phyloP scores from a whole-genome alignment of 1,140 invertebrate species.

The Yoshiicerus persimilis region DNA sequence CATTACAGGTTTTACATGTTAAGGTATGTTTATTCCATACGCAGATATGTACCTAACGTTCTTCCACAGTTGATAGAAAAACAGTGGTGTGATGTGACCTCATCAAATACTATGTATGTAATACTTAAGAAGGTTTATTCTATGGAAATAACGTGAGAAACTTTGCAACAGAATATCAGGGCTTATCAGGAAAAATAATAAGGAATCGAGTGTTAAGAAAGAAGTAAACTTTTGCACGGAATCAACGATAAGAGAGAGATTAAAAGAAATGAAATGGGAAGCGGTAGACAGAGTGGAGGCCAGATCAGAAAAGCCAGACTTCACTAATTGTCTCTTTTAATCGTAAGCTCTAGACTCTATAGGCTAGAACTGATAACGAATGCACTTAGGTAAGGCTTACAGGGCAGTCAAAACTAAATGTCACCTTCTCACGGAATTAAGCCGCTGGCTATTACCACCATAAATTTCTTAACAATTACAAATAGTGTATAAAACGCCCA shows the following conservation, averaged over 20 bases:
- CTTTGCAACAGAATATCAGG: not conserved
- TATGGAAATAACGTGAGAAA: not conserved
- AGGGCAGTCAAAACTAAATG: too few species aligned
- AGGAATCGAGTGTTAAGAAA: not conserved
- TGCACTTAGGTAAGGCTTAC: too few species aligned
- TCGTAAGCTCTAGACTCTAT: not conserved
- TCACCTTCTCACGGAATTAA: too few species aligned
- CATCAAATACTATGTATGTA: not conserved
- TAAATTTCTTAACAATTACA: too few species aligned
- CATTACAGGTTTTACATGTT: not conserved
- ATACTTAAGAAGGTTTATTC: not conserved
- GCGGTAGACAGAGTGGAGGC: not conserved
- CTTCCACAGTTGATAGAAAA: too few species aligned
- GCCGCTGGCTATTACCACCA: too few species aligned
- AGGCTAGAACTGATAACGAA: too few species aligned
- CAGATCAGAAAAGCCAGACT: not conserved
- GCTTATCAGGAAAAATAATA: not conserved
- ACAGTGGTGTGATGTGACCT: not conserved
- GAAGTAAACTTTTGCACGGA: not conserved
- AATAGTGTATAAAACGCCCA: too few species aligned
- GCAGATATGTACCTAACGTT: too few species aligned
- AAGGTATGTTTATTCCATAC: not conserved
- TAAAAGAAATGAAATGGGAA: not conserved
- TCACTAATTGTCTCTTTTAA: not conserved
- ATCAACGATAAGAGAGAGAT: not conserved